Evolutionary conservation across 2,888 invertebrate species (phyloP), one percentile per base, ranked within the genome.

Genomic region (Dynastes maya): DNA sequence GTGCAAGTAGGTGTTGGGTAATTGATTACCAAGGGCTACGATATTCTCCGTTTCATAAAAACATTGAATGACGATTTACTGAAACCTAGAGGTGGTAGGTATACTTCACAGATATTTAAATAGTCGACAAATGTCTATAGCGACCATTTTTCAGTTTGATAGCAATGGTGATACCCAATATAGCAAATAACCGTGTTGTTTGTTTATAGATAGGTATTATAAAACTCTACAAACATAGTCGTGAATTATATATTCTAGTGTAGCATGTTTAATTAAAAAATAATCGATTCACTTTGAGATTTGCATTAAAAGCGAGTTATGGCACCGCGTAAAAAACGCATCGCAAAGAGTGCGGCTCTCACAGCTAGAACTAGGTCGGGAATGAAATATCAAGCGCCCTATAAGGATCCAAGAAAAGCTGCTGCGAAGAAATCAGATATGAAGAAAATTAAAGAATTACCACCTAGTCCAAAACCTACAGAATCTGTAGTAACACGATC

Each of bases 271-370:
- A 58, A n/a, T 53, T 16, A n/a, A n/a, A 51, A n/a, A 9, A 51
- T 51, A 51, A 53, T 53, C 16, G 53, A 37, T 37, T 53, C 3
- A 53, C 6, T 13, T 51, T 51, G n/a, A 51, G n/a, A n/a, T 13
- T 51, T 13, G 51, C 4, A 9, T 3, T 2, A 9, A n/a, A n/a
- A 58, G 0, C 16, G 16, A 58, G 49, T 3, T 45, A 82, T 82
- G 81, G 81, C 82, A 79, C 82, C 80, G 22, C 78, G 82, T 22
- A 82, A 81, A 51, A 83, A 82, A 77, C 80, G 82, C 5, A 77
- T 79, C 16, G 77, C 71, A 71, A 82, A 80, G 75, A 58, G 32
- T 61, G 32, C 68, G 22, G 75, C 79, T 13, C 74, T 72, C 22
- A 67, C 76, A 13, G 76, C 77, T 13, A 79, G 81, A 45, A 81